Conservation (phyloP, 2,888 invertebrate species). For the Melanostoma scalare region DNA sequence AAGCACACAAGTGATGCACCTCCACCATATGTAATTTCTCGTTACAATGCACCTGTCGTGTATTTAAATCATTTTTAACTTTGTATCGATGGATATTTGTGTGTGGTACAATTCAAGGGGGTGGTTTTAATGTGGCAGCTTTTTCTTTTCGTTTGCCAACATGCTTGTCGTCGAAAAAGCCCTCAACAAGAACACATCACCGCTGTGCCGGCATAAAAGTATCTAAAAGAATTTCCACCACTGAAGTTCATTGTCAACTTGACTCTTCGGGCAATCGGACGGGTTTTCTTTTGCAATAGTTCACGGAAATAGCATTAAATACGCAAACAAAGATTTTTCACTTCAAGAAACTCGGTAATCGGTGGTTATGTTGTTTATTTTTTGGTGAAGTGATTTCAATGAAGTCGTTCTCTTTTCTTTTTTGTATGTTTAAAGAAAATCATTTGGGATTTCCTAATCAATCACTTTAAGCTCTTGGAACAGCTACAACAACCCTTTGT, state of each 20-base stretch:
- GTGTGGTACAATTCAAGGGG: conserved; percentile 6
- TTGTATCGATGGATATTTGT: conserved; percentile 14
- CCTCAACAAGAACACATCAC: conserved; percentile 22
- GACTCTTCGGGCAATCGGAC: conserved; percentile 69
- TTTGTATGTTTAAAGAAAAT: not conserved
- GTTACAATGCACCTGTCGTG: conserved; percentile 20
- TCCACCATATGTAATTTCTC: conserved; percentile 41
- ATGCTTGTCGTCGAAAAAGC: conserved; percentile 45
- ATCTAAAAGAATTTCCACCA: conserved; percentile 65
- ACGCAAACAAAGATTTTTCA: conserved; percentile 8
- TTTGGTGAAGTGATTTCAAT: conserved; percentile 1
- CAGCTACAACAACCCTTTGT: not conserved
- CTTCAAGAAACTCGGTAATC: not conserved
- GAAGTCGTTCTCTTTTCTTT: conserved; percentile 20
- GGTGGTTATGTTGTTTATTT: conserved; percentile 4
- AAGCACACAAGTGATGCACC: conserved; percentile 34
- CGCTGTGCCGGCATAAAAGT: conserved; percentile 56
- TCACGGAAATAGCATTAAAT: conserved; percentile 8
- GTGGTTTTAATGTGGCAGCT: conserved; percentile 2
- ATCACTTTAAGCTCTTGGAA: conserved; percentile 5
- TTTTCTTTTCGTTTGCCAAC: conserved; percentile 15
- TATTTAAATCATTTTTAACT: not conserved
- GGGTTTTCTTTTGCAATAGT: conserved; percentile 26
- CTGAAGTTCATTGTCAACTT: conserved; percentile 70
- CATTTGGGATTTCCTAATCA: conserved; percentile 6